Conservation (phyloP, 2,113 vertebrate species). For the Ellobius talpinus region DNA sequence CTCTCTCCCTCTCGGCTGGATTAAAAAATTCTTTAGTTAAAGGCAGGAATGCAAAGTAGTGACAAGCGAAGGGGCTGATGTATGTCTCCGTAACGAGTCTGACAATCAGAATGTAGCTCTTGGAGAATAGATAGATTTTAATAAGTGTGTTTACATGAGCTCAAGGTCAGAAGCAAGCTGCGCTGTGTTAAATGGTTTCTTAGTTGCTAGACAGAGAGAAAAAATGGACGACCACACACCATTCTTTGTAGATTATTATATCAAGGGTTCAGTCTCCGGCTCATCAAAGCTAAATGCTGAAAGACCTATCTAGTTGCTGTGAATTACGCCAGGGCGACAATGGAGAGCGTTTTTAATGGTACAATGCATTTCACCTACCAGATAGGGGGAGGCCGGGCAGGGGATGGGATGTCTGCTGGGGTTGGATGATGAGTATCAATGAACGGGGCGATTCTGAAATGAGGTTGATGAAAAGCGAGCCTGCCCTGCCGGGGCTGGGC, state of each 20-base stretch:
- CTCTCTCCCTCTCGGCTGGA: conserved; percentile 83
- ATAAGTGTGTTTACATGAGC: conserved; percentile 94
- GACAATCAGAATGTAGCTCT: conserved; percentile 88
- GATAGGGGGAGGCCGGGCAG: conserved; percentile 95
- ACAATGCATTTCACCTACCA: conserved; percentile 97
- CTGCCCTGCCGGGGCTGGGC: conserved; percentile 89
- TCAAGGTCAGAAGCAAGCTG: conserved; percentile 96
- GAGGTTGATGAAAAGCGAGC: conserved; percentile 89
- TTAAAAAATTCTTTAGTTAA: conserved; percentile 86
- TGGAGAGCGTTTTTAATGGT: conserved; percentile 95
- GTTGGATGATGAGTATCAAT: conserved; percentile 93
- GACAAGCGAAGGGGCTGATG: conserved; percentile 87
- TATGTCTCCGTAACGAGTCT: conserved; percentile 87
- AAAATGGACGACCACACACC: conserved; percentile 92
- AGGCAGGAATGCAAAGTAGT: conserved; percentile 86
- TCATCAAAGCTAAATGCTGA: conserved; percentile 97
- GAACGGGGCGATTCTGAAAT: conserved; percentile 91
- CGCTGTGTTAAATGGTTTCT: conserved; percentile 90
- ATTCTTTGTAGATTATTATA: conserved; percentile 93
- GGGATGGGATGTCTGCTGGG: conserved; percentile 93
- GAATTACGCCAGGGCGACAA: conserved; percentile 95
- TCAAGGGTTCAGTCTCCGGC: conserved; percentile 92
- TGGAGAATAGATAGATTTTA: conserved; percentile 87
- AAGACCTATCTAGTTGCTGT: conserved; percentile 95
- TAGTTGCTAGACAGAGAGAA: conserved; percentile 88